Base-by-base conservation (phyloP, 2,113 vertebrate genomes). In the Scortum barcoo region DNA sequence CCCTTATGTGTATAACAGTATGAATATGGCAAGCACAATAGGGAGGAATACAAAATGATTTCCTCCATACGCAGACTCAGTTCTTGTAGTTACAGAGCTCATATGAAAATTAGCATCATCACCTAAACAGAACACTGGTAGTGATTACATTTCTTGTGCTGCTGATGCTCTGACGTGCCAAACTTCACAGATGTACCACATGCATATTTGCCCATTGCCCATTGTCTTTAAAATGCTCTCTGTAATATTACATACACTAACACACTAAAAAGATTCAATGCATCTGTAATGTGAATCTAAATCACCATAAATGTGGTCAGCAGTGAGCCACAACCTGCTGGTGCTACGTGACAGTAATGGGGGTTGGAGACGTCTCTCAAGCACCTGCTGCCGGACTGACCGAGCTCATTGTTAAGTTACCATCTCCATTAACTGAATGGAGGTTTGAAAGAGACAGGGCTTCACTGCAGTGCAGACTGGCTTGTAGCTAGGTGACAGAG, bases 401-500 rank as follows among this genome's bases (percentile, higher is more conserved):
- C 30, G 6, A 56, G 44, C 12, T 65, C 3, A 14, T 9, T 46
- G 36, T 54, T 42, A 54, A 53, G 46, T 44, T 22, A 10, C 24
- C 53, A 40, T 61, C 50, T 33, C 20, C 24, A 58, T 24, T 30
- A 38, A 12, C 38, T 40, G 30, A 65, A 57, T 13, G 24, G 26
- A 54, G 38, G 56, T n/a, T 30, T 8, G 42, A 19, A 53, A 40
- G 58, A 68, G 30, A 62, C 33, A 30, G 68, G 40, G 7, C 30
- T 10, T 72, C 2, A 44, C 3, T 44, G 50, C 42, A 1, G 36
- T 56, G 30, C 33, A 66, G 56, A 51, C 60, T 30, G 28, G 50
- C 51, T 62, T 12, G 13, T 60, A 24, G 71, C 19, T 38, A 8
- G 17, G 44, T 72, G 51, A 72, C 48, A 7, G 50, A 77, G 76